Base-by-base conservation (phyloP, 2,797 vertebrate genomes). In the Diplodus sargus region DNA sequence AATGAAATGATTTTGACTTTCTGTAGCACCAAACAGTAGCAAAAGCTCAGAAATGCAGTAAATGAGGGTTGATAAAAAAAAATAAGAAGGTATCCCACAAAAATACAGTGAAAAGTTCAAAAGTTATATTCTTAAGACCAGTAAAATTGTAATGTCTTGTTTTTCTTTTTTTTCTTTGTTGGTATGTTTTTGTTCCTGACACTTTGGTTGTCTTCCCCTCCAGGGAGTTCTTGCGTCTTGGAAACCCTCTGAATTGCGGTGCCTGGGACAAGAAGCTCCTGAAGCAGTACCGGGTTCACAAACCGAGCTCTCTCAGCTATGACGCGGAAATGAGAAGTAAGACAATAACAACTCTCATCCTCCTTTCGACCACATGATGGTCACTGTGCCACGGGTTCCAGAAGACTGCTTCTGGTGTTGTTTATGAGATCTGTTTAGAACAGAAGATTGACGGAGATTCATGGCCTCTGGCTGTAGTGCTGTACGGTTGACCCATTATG, bases 201-300 rank as follows among this genome's bases (percentile, higher is more conserved):
- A 20, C 84, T 11, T 4, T 45, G 53, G 1, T 75, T 8, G 43
- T 70, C 45, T 73, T 51, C 57, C 1, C 85, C 54, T 92, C 4
- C 90, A 99, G 98, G 95, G 98, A 99, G 90, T 99, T 99, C 90
- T 91, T 99, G 48, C 97, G 98, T 53, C 94, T 99, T 63, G 98
- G 96, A 70, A 98, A 97, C 91, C 98, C 98, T 87, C 93, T 99
- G 93, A 99, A 99, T 92, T 99, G 98, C 0, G 98, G 98, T 2
- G 98, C 98, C 73, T 99, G 98, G 98, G 98, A 99, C 92, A 99
- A 97, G 94, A 98, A 97, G 89, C 94, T 98, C 0, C 89, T 99
- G 78, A 99, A 97, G 81, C 97, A 97, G 78, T 99, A 99, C 72
- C 94, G 97, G 12, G 96, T 99, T 45, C 98, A 99, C 94, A 99